phyloP scores from a whole-genome alignment of 2,888 invertebrate genomes.

The Euplexia lucipara region DNA sequence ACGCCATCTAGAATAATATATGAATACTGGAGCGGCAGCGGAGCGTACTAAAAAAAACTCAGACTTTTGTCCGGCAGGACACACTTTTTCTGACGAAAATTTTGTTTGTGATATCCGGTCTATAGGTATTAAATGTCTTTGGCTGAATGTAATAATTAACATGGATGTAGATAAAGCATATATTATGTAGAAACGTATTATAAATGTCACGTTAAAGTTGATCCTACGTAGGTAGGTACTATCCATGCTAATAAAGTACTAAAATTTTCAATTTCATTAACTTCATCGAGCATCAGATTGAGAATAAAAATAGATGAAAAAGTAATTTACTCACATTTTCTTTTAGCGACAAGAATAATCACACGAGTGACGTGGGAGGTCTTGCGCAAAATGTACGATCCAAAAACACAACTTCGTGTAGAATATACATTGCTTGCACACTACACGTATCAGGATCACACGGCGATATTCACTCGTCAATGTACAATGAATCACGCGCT shows the following conservation, averaged over 20 bases:
- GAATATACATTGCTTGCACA: conserved; percentile 45
- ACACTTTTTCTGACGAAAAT: too few relatives aligned
- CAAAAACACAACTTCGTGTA: neutral
- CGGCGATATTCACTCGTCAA: conserved; percentile 40
- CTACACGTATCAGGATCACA: neutral
- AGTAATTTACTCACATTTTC: conserved; percentile 66
- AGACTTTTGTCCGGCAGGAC: too few relatives aligned
- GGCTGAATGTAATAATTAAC: too few relatives aligned
- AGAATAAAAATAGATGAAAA: conserved; percentile 70
- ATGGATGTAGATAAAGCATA: too few relatives aligned
- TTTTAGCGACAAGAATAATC: conserved; percentile 69
- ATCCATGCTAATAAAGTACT: conserved; percentile 15
- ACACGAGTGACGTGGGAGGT: conserved; percentile 69
- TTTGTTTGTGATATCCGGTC: too few relatives aligned
- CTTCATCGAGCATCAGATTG: conserved; percentile 62
- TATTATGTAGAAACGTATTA: too few relatives aligned
- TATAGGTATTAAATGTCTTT: too few relatives aligned
- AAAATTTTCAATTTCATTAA: conserved; percentile 46
- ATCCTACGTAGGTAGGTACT: neutral
- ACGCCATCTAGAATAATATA: too few relatives aligned
- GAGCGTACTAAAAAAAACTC: too few relatives aligned
- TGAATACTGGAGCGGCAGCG: too few relatives aligned
- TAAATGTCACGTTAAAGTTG: neutral
- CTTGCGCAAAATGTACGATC: conserved; percentile 50
- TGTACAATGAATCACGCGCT: conserved; percentile 44